Conservation (phyloP, 2,888 invertebrate species). For the Glyphotaelius pellucidus region DNA sequence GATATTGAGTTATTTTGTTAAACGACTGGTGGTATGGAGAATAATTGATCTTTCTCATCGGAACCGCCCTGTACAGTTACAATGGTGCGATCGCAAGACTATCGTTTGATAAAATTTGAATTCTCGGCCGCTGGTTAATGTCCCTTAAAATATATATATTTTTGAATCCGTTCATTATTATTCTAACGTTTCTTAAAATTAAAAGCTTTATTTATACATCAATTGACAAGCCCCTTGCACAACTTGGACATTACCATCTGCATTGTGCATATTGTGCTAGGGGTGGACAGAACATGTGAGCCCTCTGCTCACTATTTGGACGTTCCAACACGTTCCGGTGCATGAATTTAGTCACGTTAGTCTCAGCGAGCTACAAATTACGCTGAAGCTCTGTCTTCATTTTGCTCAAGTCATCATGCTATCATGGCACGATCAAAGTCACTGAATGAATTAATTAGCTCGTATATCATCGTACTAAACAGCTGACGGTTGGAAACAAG, state of each 20-base stretch:
- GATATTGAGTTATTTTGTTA: too few species aligned
- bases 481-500: not conserved
- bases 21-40: too few species aligned
- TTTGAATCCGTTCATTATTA: too few species aligned
- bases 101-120: too few species aligned
- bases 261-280: not conserved
- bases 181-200: too few species aligned
- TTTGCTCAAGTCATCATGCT: constrained; percentile 45
- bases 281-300: not conserved
- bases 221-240: not conserved
- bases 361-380: constrained; percentile 28
- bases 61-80: too few species aligned
- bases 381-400: constrained; percentile 8
- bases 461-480: constrained; percentile 3
- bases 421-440: not conserved
- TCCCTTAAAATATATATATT: too few species aligned
- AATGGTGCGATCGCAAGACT: too few species aligned
- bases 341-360: constrained; percentile 2
- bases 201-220: not conserved
- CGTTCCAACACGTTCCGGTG: not conserved
- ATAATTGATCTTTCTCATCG: too few species aligned
- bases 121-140: too few species aligned
- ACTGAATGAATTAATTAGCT: not conserved
- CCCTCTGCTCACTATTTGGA: not conserved
- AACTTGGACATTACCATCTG: not conserved